Base-by-base conservation (phyloP, 1,140 invertebrate species). In the Cyrtorhinus lividipennis region DNA sequence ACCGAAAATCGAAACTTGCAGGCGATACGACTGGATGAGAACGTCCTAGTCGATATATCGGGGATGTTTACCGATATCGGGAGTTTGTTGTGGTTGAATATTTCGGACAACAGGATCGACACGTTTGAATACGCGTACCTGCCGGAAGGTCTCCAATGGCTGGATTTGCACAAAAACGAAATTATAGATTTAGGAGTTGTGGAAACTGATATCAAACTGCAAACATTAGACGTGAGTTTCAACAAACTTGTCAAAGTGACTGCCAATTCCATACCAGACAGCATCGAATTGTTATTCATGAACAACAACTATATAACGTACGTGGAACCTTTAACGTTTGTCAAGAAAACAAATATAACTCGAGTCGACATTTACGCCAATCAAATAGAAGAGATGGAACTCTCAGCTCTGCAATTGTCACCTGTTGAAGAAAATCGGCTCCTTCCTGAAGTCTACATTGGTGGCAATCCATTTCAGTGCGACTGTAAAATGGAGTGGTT, bases 51-150 rank as follows among this genome's bases (percentile, higher is more conserved):
- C 13, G 88, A 92, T 69, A 90, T 95, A 58, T 87, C 85, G 71
- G 87, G 86, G 2, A 76, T 92, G 20, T 93, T 95, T 72, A 82
- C 82, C 64, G 85, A 90, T 68, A 83, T 92, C 69, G 81, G 85
- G 0, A 85, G 83, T 67, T 75, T 95, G 53, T 75, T 90, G 66
- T 92, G 89, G 89, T 75, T 95, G 24, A 95, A 95, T 76, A 85
- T 94, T 63, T 92, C 89, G 24, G 88, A 91, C 75, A 95, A 95
- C 77, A 83, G 85, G 69, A 77, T 95, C 67, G 81, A 88, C 68
- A 86, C 86, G 82, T 95, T 95, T 75, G 91, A 95, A 74, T 95
- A 93, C 73, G 81, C 85, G 15, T 78, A 92, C 61, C 82, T 95
- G 56, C 91, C 92, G 0, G 72, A 75, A 53, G 84, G 83, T 65